phyloP scores from a whole-genome alignment of 2,113 vertebrate genomes.

The Vulpes lagopus region DNA sequence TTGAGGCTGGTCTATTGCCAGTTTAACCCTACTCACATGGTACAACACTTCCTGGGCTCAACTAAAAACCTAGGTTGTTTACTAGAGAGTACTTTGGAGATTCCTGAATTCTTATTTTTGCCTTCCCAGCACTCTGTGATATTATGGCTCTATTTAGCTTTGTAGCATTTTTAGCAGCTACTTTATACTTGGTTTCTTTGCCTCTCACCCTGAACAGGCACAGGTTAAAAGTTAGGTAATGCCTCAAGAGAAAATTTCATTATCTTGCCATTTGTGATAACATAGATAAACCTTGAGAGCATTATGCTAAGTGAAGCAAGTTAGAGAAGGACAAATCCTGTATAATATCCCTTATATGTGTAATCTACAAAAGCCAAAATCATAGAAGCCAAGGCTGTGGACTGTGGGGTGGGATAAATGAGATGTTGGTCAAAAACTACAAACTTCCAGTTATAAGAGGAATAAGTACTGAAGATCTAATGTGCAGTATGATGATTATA shows the following conservation, averaged over 20 bases:
- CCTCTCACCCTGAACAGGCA: neutral
- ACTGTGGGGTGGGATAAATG: neutral
- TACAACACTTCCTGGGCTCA: neutral
- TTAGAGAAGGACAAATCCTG: neutral
- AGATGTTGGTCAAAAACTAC: neutral
- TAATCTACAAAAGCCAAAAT: neutral
- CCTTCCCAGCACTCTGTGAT: neutral
- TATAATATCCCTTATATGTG: neutral
- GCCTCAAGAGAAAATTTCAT: neutral
- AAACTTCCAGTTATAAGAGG: neutral
- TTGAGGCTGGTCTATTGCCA: neutral
- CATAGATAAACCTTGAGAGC: neutral
- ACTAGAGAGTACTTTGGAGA: neutral
- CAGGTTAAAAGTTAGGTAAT: neutral
- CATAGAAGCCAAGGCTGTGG: neutral
- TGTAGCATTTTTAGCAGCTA: neutral
- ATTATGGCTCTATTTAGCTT: neutral
- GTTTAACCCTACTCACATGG: neutral
- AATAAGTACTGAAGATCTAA: neutral
- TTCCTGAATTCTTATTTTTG: neutral
- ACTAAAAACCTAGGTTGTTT: neutral
- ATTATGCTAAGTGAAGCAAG: neutral
- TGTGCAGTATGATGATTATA: neutral
- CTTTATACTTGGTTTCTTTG: neutral
- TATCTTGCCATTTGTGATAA: neutral